These are phyloP conservation scores for Myiozetetes cayanensis DNA, from an alignment of 2,113 vertebrate genomes.

Conservation along the genomic window DNA sequence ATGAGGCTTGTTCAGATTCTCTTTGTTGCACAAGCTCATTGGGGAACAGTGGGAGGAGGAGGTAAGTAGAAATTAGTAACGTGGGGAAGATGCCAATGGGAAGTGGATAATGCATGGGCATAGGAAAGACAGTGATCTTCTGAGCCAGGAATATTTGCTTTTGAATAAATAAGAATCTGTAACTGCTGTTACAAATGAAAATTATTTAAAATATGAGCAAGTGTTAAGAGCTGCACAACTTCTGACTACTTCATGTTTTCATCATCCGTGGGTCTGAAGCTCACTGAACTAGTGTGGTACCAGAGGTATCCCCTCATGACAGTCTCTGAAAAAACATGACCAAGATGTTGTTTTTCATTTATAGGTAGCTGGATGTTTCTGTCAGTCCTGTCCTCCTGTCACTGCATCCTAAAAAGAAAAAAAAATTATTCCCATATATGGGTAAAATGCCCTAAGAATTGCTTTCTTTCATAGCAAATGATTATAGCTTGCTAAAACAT, in stretches of 20 bases:
- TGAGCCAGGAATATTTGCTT: not conserved
- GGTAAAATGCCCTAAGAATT: not conserved
- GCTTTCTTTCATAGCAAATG: not conserved
- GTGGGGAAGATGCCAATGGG: accelerated
- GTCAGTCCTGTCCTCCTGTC: not conserved
- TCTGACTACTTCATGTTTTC: not conserved
- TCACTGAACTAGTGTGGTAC: not conserved
- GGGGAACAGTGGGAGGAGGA: not conserved
- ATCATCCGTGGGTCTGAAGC: not conserved
- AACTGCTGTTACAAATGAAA: not conserved
- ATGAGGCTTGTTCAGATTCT: not conserved
- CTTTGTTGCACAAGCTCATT: accelerated
- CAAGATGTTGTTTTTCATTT: not conserved
- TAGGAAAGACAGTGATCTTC: not conserved
- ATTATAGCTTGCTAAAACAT: not conserved
- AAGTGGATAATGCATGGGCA: not conserved
- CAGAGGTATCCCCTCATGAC: not conserved
- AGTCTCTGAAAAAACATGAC: not conserved
- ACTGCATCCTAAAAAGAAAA: not conserved
- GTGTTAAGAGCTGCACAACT: not conserved
- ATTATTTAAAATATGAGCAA: not conserved
- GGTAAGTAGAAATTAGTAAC: not conserved
- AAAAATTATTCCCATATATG: not conserved
- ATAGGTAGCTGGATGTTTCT: not conserved
- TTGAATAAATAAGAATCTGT: not conserved